Evolutionary conservation across 2,888 invertebrate genomes (phyloP), one percentile per base, ranked within the genome.

Genomic region (Rhagonycha fulva): DNA sequence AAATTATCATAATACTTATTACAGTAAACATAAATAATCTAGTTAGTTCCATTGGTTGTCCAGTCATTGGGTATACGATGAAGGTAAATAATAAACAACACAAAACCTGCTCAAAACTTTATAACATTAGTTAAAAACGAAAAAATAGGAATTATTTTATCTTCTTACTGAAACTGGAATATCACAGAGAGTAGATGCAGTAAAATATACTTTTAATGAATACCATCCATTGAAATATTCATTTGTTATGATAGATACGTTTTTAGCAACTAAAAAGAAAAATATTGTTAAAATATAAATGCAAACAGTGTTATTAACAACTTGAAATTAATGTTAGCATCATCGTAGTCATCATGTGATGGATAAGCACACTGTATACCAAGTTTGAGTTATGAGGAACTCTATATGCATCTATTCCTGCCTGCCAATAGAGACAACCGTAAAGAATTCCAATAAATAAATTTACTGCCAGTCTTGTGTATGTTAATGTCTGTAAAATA

Each of bases 171-270:
- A 93, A 77, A 96, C 90, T 4, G 96, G 96, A 76, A 95, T 88
- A 84, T 96, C 96, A 60, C 95, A 90, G 10, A 96, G 80, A 0
- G 94, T 95, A 23, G 94, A 91, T 0, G 95, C 92, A 30, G 92
- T 89, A 85, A 94, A 96, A 84, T 94, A 96, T 69, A 95, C 92
- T 82, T 95, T 95, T 71, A 96, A 87, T 0, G 95, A 95, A 85
- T 96, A 96, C 96, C 96, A 96, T 87, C 96, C 90, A 85, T 96
- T 96, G 85, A 96, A 96, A 83, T 96, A 95, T 84, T 96, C 96
- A 84, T 96, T 96, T 62, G 19, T 26, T 12, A 69, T 23, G 24
- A 69, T 69, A n/a, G 47, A 69, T 14, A 69, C 47, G 23, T 60
- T 47, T 60, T 94, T 90, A 19, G 90, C 90, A 79, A 19, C 68